Evolutionary conservation across 2,113 vertebrate genomes (phyloP), one percentile per base, ranked within the genome.

Genomic region (Oryzias celebensis): DNA sequence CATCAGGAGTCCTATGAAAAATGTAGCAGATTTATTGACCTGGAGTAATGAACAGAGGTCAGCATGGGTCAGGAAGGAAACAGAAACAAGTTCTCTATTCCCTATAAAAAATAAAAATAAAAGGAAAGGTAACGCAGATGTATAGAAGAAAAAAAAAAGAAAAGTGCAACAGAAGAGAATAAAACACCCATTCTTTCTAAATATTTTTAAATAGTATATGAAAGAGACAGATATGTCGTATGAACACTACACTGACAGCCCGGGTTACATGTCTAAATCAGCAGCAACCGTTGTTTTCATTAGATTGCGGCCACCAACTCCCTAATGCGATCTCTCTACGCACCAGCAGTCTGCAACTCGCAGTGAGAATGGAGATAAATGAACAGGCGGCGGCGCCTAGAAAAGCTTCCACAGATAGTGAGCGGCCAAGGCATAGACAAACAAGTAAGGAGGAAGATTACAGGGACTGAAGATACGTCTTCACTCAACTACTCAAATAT

Each of bases 1-100:
- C 36, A 67, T 82, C 58, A 62, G 59, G 44, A 73, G 31, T 42
- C 16, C 49, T 22, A 62, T 79, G 62, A 84, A 85, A 84, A 77
- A 77, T 79, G 77, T 65, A 51, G 75, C 18, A 67, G 23, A 64
- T 54, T 77, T 64, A 70, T 77, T 74, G 45, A 14, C 60, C 49
- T 66, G 64, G 28, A 74, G 48, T 73, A 41, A 69, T 42, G 56
- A 45, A 52, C 36, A 23, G 2, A 43, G 22, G 62, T 51, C 63
- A 47, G 18, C 28, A 23, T 17, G 28, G 62, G 71, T 80, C 73
- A 57, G 58, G 50, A 28, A 62, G 58, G 75, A 70, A 63, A 85
- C 78, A 74, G 60, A 58, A 47, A 45, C 62, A 7, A 10, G 54
- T 20, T 20, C 20, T 20, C 20, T 20, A 20, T 20, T 20, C 20